Conservation (phyloP, 2,888 invertebrate species). For the Diploptera punctata region DNA sequence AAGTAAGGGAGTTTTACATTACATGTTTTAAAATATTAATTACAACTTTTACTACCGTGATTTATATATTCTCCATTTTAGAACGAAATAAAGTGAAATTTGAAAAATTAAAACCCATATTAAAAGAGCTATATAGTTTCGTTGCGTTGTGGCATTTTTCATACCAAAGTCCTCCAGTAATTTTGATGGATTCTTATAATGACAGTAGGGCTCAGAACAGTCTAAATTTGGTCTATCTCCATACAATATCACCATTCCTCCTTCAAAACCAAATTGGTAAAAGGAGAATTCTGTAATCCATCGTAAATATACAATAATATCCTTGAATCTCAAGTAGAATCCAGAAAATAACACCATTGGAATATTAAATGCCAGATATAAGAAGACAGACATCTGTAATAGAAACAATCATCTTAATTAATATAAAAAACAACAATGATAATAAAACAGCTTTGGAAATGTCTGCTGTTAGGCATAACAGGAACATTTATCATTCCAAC, state of each 20-base stretch:
- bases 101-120: constrained; percentile 46
- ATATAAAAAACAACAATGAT: no score
- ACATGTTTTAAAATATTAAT: no score
- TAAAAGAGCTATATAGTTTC: constrained; percentile 54
- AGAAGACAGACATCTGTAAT: constrained; percentile 75
- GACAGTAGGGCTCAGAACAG: constrained; percentile 55
- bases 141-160: constrained; percentile 50
- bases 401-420: no score
- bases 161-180: constrained; percentile 57
- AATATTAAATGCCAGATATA: constrained; percentile 78
- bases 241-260: constrained; percentile 59
- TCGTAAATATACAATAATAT: constrained; percentile 72
- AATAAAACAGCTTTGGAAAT: no score
- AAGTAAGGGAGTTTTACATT: no score
- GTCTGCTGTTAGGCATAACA: no score
- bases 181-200: constrained; percentile 51
- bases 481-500: no score
- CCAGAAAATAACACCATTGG: constrained; percentile 85
- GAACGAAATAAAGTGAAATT: constrained; percentile 48
- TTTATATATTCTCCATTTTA: constrained; percentile 45
- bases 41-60: no score
- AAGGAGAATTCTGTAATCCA: constrained; percentile 49
- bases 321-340: constrained; percentile 79
- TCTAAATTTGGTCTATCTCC: constrained; percentile 57
- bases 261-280: constrained; percentile 67